phyloP scores from a whole-genome alignment of 2,113 vertebrate genomes.

The Noctilio leporinus region DNA sequence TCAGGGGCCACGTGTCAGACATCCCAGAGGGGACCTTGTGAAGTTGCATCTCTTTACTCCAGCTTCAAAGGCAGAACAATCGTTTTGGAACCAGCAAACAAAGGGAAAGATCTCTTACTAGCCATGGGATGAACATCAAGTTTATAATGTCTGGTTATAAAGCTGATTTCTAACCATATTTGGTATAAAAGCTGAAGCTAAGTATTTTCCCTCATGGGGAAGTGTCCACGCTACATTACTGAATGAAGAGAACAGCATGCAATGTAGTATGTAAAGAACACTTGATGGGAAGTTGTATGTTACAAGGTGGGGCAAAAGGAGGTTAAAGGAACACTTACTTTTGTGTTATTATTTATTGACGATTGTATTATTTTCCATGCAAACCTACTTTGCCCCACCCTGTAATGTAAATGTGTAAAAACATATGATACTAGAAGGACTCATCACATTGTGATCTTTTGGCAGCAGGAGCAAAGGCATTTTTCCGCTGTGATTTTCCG shows the following conservation, averaged over 20 bases:
- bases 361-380: not conserved
- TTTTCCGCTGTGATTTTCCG: not conserved
- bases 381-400: not conserved
- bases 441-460: not conserved
- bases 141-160: not conserved
- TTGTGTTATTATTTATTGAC: too few species aligned
- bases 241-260: not conserved
- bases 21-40: not conserved
- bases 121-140: not conserved
- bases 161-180: not conserved
- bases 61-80: not conserved
- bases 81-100: not conserved
- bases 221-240: not conserved
- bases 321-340: not conserved
- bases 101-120: not conserved
- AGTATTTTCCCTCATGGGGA: not conserved
- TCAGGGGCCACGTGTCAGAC: not conserved
- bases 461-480: not conserved
- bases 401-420: not conserved
- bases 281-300: not conserved
- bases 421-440: not conserved
- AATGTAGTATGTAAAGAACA: not conserved
- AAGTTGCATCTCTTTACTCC: not conserved
- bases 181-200: not conserved
- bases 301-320: not conserved